These are phyloP conservation scores for Ivindomyrus marchei DNA, from an alignment of 2,113 vertebrate genomes.

Conservation along the genomic window DNA sequence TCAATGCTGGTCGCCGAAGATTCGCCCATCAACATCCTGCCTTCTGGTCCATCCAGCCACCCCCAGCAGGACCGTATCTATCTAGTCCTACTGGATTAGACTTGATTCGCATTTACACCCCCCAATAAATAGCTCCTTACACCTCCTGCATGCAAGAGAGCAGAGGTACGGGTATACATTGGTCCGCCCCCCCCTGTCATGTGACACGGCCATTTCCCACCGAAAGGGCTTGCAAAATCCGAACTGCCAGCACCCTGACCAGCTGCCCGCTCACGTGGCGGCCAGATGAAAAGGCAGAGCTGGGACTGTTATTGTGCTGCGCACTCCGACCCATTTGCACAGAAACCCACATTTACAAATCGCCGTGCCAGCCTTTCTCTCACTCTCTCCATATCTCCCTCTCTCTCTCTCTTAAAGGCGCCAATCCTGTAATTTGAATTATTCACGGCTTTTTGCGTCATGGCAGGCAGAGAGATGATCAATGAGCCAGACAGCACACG, in stretches of 20 bases:
- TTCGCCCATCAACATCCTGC: background rate
- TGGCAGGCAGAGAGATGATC: background rate
- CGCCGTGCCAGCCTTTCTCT: background rate
- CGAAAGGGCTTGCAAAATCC: background rate
- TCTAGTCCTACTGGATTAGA: background rate
- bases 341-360: conserved; percentile 15
- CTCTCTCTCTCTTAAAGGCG: background rate
- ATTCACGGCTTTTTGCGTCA: background rate
- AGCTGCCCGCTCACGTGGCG: background rate
- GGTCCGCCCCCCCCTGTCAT: background rate
- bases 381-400: background rate
- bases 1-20: background rate
- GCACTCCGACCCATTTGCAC: conserved; percentile 6
- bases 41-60: background rate
- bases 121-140: background rate
- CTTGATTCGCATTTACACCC: background rate
- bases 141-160: background rate
- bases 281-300: background rate
- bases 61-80: background rate
- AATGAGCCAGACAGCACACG: background rate
- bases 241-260: background rate
- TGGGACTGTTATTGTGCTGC: background rate
- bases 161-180: background rate
- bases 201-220: background rate
- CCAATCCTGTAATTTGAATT: background rate